Evolutionary conservation across 1,140 invertebrate genomes (phyloP), one percentile per base, ranked within the genome.

Genomic region (Coelopa frigida): DNA sequence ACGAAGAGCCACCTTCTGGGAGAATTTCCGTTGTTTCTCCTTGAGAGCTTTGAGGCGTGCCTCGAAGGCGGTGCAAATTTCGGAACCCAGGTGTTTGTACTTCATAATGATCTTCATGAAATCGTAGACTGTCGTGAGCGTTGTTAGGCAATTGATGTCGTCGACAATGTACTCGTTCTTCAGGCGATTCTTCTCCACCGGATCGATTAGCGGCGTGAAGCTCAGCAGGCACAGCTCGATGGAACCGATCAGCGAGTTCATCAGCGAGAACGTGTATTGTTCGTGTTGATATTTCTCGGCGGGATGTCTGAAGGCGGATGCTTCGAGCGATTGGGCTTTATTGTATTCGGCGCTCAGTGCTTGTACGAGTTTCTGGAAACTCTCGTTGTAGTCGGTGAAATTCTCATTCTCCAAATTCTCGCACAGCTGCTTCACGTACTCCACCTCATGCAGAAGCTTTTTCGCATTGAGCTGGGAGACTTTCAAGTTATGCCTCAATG

Each of bases 141-240:
- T 54, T 1, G 22, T 43, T 0, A 70, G 37, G 17, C 54, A 56
- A 39, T 65, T 50, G 0, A 81, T 73, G 53, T 87, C 82, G 57
- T 87, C 78, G 11, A 75, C 60, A 10, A 79, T 64, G 44, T 87
- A 85, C 35, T 75, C 59, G 5, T 81, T 70, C 63, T 85, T 85
- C 0, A 89, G 59, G 2, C 74, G 69, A 29, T 81, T 75, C 59
- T 87, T 88, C 36, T 82, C 76, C 0, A 86, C 78, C 2, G 85
- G 84, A 73, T 91, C 88, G 14, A 90, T 79, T 2, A 73, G 56
- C 0, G 77, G 68, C 1, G 78, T 53, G 53, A 74, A 71, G 0
- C 70, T 73, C n/a, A 73, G 50, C 17, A 75, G 46, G 14, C 67
- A 71, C 4, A 77, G 45, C 54, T 76, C 61, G 3, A 72, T 48